Percentiles rank a stretch among this genome's conserved stretches.
Conservation (phyloP, 2,797 vertebrate genomes). For the Chaenodraco wilsoni region DNA sequence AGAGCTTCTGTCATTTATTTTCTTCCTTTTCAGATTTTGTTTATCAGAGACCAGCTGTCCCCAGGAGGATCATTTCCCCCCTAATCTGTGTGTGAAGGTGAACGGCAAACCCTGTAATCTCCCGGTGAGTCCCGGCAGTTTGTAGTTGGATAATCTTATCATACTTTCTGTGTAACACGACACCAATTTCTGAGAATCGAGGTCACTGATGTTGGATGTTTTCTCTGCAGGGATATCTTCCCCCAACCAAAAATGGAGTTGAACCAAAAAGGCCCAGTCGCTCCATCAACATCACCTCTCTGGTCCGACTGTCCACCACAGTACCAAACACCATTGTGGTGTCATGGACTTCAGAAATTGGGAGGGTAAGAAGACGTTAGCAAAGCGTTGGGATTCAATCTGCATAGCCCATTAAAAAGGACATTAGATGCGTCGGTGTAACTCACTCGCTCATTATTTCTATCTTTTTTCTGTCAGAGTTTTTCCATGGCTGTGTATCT, state of each 20-base stretch:
- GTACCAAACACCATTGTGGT: constrained; percentile 98
- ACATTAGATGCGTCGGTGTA: neutral
- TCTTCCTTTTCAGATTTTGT: constrained; percentile 90
- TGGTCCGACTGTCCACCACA: constrained; percentile 95
- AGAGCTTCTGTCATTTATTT: constrained; percentile 1
- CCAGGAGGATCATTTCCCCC: constrained; percentile 97
- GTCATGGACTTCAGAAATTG: constrained; percentile 98
- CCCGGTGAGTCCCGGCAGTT: constrained; percentile 85
- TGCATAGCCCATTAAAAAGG: neutral
- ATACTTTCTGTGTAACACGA: neutral
- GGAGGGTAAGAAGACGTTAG: constrained; percentile 86
- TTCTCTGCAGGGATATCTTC: constrained; percentile 92
- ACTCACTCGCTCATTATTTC: constrained; percentile 8
- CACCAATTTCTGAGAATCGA: neutral
- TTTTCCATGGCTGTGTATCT: constrained; percentile 99
- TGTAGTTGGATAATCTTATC: neutral
- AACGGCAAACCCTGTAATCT: constrained; percentile 96
- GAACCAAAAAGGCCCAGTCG: constrained; percentile 99
- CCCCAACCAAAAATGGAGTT: constrained; percentile 99
- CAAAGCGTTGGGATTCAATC: neutral
- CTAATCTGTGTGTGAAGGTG: constrained; percentile 96
- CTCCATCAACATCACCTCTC: constrained; percentile 98
- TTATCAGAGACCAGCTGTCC: constrained; percentile 98
- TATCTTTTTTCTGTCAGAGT: constrained; percentile 83
- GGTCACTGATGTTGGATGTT: constrained; percentile 19